A percentile compares a stretch with the other conserved stretches of the same genome.
Conservation (phyloP, 1,140 invertebrate species). For the Heliconius congener region DNA sequence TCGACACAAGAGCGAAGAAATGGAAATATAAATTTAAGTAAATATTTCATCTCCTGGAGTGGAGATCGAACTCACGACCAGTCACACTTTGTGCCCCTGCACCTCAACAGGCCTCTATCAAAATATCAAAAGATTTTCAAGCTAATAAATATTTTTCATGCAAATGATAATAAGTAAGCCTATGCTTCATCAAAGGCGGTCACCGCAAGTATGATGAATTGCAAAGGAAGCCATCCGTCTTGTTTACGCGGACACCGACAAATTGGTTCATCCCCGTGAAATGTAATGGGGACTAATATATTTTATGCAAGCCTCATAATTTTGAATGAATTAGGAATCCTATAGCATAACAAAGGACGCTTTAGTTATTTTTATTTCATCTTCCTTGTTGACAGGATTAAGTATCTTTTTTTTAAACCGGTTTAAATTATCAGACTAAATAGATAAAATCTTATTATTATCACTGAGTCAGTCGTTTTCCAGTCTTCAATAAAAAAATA, state of each 20-base stretch:
- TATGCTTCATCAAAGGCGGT: conserved; percentile 22
- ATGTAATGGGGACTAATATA: conserved; percentile 17
- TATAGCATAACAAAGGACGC: background rate
- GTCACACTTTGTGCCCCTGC: no score
- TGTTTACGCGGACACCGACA: conserved; percentile 36
- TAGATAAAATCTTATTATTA: no score
- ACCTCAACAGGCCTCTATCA: no score
- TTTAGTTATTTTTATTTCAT: background rate
- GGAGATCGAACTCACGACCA: no score
- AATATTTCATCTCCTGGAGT: no score
- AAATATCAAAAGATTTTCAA: no score
- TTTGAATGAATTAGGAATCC: conserved; percentile 11
- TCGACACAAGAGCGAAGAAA: no score
- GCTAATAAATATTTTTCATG: background rate
- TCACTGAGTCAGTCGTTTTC: no score
- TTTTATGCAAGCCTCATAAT: conserved; percentile 18
- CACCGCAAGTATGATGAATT: conserved; percentile 36
- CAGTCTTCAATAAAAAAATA: no score
- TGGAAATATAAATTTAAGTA: no score
- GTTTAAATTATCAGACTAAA: no score
- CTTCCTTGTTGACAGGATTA: background rate
- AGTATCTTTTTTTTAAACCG: no score
- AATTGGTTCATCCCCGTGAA: conserved; percentile 33
- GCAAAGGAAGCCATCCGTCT: conserved; percentile 32
- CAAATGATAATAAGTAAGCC: conserved; percentile 26